Percentiles rank a stretch among this genome's conserved stretches.
Evolutionary conservation across 2,797 vertebrate genomes (phyloP).

Genomic region (Pseudochromis fuscus): DNA sequence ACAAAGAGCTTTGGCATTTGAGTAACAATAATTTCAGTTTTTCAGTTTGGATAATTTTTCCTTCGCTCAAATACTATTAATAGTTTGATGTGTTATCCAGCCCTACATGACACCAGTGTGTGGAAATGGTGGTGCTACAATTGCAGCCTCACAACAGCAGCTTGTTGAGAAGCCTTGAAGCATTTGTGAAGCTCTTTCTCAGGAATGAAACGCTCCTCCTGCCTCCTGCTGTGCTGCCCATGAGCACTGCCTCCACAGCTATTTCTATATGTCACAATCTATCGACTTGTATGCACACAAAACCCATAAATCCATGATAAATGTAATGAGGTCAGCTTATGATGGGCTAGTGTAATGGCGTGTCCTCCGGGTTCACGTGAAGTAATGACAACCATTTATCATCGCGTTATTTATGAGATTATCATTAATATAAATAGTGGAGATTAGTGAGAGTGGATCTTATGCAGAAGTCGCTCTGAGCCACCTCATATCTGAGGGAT

Average conservation of each 20-base stretch:
- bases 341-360: constrained; percentile 42
- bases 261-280: constrained; percentile 57
- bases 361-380: constrained; percentile 30
- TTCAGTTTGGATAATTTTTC: no score
- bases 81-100: no score
- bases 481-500: constrained; percentile 12
- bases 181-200: neutral
- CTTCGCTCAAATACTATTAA: no score
- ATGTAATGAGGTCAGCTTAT: constrained; percentile 71
- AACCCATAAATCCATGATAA: constrained; percentile 65
- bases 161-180: neutral
- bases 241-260: constrained; percentile 24
- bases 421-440: constrained; percentile 54
- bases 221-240: constrained; percentile 2
- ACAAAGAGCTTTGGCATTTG: no score
- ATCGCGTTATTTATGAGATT: constrained; percentile 49
- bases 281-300: constrained; percentile 56
- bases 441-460: constrained; percentile 50
- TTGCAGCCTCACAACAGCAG: neutral
- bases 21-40: no score
- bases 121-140: neutral
- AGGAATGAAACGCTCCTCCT: neutral
- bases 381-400: constrained; percentile 52
- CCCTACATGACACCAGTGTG: neutral
- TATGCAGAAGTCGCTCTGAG: constrained; percentile 17